These are phyloP conservation scores for Pterophyllum scalare DNA, from an alignment of 2,113 vertebrate genomes.

Conservation along the genomic window DNA sequence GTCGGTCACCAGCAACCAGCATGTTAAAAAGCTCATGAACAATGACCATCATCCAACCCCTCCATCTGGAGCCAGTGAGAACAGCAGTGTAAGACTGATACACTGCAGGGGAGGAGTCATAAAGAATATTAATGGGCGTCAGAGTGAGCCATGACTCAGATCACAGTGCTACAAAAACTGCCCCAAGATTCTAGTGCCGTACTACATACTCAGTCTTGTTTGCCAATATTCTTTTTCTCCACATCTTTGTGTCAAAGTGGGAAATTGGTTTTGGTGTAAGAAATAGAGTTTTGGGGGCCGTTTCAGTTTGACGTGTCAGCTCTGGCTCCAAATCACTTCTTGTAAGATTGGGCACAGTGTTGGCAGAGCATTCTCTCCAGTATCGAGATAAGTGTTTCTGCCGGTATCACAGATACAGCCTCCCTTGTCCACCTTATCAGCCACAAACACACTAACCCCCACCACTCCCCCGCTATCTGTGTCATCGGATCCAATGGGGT, in stretches of 20 bases:
- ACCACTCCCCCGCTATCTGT: conserved; percentile 69
- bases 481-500: conserved; percentile 77
- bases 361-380: conserved; percentile 46
- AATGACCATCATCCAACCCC: conserved; percentile 61
- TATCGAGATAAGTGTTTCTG: conserved; percentile 66
- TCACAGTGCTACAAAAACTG: conserved; percentile 37
- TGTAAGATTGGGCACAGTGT: conserved; percentile 46
- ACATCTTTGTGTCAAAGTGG: conserved; percentile 59
- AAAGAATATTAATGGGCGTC: conserved; percentile 70
- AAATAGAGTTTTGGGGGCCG: conserved; percentile 27
- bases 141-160: conserved; percentile 8
- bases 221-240: conserved; percentile 37
- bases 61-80: conserved; percentile 72
- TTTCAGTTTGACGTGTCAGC: conserved; percentile 57
- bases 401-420: conserved; percentile 53
- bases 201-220: conserved; percentile 5
- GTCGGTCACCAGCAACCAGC: conserved; percentile 60
- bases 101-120: conserved; percentile 35
- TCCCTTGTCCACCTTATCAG: conserved; percentile 73
- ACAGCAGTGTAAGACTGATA: conserved; percentile 34
- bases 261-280: conserved; percentile 67
- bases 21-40: conserved; percentile 71
- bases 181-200: conserved; percentile 40
- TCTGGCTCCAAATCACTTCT: conserved; percentile 31
- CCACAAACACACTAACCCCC: conserved; percentile 68